Conservation (phyloP, 1,140 invertebrate genomes). For the Bombus superbus region DNA sequence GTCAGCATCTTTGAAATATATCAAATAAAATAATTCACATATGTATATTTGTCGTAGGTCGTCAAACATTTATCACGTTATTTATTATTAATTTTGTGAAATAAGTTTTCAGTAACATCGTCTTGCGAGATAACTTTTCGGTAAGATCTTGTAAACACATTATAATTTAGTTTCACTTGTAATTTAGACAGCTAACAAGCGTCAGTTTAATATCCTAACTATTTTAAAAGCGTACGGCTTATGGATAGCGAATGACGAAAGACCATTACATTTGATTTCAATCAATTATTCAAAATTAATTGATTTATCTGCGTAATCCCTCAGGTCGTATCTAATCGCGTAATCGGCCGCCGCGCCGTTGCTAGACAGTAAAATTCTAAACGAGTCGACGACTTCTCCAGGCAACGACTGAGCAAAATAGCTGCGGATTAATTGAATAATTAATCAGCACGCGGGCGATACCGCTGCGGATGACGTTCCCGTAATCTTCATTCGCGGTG, state of each 20-base stretch:
- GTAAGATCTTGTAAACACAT: too few species aligned
- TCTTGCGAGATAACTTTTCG: too few species aligned
- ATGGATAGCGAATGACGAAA: not conserved
- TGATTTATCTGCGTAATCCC: not conserved
- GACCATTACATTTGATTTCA: not conserved
- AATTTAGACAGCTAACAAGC: not conserved
- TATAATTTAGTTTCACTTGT: not conserved
- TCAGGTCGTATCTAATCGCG: not conserved
- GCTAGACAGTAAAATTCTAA: not conserved
- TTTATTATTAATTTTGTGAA: too few species aligned
- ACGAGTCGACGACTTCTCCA: not conserved
- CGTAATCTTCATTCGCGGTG: constrained; percentile 25
- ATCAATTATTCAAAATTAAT: not conserved
- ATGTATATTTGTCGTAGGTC: too few species aligned
- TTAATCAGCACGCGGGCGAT: constrained; percentile 26
- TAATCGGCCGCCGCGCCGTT: not conserved
- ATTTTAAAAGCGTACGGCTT: not conserved
- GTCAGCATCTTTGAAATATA: not conserved
- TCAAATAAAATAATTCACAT: too few species aligned
- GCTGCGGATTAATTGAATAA: constrained; percentile 43
- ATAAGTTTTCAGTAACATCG: too few species aligned
- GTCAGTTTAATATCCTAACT: not conserved
- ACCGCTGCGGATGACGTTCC: constrained; percentile 23
- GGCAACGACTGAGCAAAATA: not conserved
- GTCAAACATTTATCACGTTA: too few species aligned